Evolutionary conservation across 2,113 vertebrate species (phyloP).

Genomic region (mouse (Mus musculus)): GRCm39 chr2:96234001-96234500

Average conservation of each 20-base stretch:
- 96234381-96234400: background rate
- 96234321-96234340: background rate
- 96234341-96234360: rapidly evolving
- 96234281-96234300: background rate
- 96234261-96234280: background rate
- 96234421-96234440: background rate
- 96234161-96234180: background rate
- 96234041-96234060: background rate
- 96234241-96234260: background rate
- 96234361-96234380: background rate
- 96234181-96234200: background rate
- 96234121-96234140: background rate
- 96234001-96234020: background rate
- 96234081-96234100: background rate
- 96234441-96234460: background rate
- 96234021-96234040: background rate
- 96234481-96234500: background rate
- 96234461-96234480: background rate
- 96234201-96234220: background rate
- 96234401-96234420: background rate
- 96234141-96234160: background rate
- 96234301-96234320: background rate
- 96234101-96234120: background rate
- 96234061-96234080: background rate
- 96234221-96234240: background rate